Conservation (phyloP, 2,113 vertebrate species). For the Nanger granti region DNA sequence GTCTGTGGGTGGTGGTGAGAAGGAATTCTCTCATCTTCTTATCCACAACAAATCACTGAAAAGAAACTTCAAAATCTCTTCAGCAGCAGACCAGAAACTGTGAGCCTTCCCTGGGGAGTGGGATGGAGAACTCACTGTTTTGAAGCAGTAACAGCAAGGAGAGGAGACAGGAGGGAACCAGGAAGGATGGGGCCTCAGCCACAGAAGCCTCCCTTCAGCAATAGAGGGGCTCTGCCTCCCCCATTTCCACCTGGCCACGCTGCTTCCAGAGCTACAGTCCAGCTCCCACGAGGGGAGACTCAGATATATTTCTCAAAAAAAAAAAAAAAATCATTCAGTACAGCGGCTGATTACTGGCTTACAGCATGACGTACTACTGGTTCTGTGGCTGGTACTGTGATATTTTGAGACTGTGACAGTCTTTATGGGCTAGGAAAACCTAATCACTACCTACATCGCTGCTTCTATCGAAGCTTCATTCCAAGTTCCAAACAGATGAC, state of each 20-base stretch:
- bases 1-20: too few relatives aligned
- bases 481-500: neutral
- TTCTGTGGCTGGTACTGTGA: neutral
- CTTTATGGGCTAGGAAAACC: neutral
- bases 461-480: neutral
- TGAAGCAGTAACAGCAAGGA: neutral
- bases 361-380: neutral
- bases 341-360: neutral
- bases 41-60: neutral
- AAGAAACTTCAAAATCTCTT: neutral
- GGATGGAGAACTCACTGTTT: neutral
- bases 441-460: neutral
- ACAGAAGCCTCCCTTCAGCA: neutral
- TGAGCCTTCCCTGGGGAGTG: neutral
- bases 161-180: neutral
- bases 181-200: neutral
- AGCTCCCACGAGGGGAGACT: neutral
- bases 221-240: neutral
- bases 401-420: neutral
- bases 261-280: neutral
- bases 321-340: neutral
- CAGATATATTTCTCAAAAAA: neutral
- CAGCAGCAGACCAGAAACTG: neutral
- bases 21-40: neutral
- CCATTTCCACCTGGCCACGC: neutral